Conservation (phyloP, 2,888 invertebrate genomes). For the Cheilosia scutellata region DNA sequence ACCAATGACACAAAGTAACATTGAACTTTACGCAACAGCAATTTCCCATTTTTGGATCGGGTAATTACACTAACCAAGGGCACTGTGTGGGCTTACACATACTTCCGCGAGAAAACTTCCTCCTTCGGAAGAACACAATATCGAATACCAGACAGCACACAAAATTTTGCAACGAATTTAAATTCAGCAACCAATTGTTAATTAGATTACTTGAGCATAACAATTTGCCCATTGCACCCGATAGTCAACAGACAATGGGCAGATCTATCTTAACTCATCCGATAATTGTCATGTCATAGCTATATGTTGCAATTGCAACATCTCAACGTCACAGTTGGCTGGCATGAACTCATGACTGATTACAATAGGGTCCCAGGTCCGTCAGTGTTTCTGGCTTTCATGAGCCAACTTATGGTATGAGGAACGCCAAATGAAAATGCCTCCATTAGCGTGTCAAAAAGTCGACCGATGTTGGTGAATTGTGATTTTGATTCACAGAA, state of each 20-base stretch:
- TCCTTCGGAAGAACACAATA: slow-evolving; percentile 1
- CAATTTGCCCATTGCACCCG: slow-evolving; percentile 33
- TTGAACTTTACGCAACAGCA: slow-evolving; percentile 72
- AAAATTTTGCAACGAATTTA: slow-evolving; percentile 35
- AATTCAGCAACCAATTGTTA: slow-evolving; percentile 39
- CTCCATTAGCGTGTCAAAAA: slow-evolving; percentile 59
- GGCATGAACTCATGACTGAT: slow-evolving; percentile 25
- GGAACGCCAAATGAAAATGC: slow-evolving; percentile 26
- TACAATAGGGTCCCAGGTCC: slow-evolving; percentile 24
- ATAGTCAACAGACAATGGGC: slow-evolving; percentile 41
- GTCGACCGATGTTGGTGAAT: slow-evolving; percentile 42
- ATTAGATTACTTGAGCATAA: slow-evolving; percentile 55
- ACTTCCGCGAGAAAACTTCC: slow-evolving; percentile 55
- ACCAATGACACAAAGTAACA: slow-evolving; percentile 54
- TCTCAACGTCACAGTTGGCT: slow-evolving; percentile 58
- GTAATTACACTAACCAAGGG: slow-evolving; percentile 51
- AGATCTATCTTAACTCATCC: slow-evolving; percentile 17
- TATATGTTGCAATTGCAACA: slow-evolving; percentile 36
- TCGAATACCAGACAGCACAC: background rate
- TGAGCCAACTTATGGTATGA: slow-evolving; percentile 29
- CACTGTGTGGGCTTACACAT: slow-evolving; percentile 6
- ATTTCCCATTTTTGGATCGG: slow-evolving; percentile 46
- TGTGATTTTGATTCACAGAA: slow-evolving; percentile 27
- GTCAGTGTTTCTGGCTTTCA: slow-evolving; percentile 16
- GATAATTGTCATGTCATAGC: background rate